These are phyloP conservation scores for Rhimphoctona megacephalus DNA, from an alignment of 2,888 invertebrate genomes.

Conservation along the genomic window DNA sequence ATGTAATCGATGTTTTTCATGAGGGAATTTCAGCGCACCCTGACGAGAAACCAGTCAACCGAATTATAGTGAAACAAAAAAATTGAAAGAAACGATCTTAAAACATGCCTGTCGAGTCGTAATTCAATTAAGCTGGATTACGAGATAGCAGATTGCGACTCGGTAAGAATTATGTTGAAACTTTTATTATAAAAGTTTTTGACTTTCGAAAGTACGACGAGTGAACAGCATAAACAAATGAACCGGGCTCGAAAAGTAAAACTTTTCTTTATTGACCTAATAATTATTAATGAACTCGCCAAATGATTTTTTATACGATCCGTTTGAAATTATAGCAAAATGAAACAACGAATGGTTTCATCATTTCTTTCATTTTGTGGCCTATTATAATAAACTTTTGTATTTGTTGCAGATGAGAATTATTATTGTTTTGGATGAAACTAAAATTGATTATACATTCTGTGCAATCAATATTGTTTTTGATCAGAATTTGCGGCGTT, in stretches of 20 bases:
- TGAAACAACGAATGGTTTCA: background rate
- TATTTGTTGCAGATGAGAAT: too few relatives aligned
- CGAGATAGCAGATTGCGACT: slow-evolving; percentile 37
- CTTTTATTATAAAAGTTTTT: slow-evolving; percentile 74
- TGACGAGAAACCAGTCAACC: background rate
- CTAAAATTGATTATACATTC: too few relatives aligned
- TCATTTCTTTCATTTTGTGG: background rate
- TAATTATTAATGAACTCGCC: background rate
- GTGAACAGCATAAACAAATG: background rate
- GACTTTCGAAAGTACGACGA: slow-evolving; percentile 14
- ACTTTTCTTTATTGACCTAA: background rate
- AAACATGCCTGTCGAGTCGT: slow-evolving; percentile 27
- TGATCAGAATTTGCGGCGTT: too few relatives aligned
- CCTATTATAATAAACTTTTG: background rate
- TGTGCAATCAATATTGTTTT: too few relatives aligned
- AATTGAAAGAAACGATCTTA: slow-evolving; percentile 24
- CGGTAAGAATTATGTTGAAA: slow-evolving; percentile 63
- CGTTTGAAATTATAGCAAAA: background rate
- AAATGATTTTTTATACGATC: background rate
- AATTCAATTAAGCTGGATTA: slow-evolving; percentile 62
- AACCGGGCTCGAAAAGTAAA: background rate
- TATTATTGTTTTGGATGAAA: too few relatives aligned
- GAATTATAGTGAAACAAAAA: slow-evolving; percentile 17
- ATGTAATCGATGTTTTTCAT: background rate
- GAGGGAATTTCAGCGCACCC: background rate